Evolutionary conservation across 2,113 vertebrate genomes (phyloP).

Genomic region (Trachemys scripta): DNA sequence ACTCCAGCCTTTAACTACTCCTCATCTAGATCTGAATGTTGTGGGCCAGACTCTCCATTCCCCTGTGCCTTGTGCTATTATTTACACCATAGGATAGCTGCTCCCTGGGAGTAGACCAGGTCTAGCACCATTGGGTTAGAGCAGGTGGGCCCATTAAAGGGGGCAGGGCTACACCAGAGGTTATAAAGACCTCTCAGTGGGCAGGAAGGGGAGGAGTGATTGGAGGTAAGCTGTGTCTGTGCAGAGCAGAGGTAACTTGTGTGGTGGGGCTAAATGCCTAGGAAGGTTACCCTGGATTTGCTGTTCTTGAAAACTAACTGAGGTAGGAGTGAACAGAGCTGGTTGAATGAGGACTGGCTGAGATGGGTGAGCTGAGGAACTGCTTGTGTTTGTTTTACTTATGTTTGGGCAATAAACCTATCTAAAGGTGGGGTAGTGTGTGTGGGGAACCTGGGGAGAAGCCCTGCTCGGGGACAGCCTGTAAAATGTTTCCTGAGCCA

Average conservation of each 20-base stretch:
- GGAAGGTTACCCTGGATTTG: background rate
- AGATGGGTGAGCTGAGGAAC: background rate
- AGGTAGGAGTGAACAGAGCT: background rate
- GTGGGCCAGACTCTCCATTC: background rate
- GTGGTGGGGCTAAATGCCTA: background rate
- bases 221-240: background rate
- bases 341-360: too few relatives aligned
- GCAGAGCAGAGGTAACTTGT: background rate
- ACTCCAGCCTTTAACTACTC: background rate
- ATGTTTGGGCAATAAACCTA: background rate
- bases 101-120: background rate
- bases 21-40: background rate
- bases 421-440: background rate
- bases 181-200: background rate
- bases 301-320: background rate
- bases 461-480: background rate
- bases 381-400: background rate
- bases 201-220: background rate
- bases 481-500: background rate
- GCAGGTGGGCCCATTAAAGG: background rate
- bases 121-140: background rate
- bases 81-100: background rate
- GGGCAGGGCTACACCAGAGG: background rate
- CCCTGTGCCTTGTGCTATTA: background rate
- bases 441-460: background rate